Percentiles rank a stretch among this genome's conserved stretches.
phyloP scores from a whole-genome alignment of 2,113 vertebrate species.

The Pteruthius melanotis region DNA sequence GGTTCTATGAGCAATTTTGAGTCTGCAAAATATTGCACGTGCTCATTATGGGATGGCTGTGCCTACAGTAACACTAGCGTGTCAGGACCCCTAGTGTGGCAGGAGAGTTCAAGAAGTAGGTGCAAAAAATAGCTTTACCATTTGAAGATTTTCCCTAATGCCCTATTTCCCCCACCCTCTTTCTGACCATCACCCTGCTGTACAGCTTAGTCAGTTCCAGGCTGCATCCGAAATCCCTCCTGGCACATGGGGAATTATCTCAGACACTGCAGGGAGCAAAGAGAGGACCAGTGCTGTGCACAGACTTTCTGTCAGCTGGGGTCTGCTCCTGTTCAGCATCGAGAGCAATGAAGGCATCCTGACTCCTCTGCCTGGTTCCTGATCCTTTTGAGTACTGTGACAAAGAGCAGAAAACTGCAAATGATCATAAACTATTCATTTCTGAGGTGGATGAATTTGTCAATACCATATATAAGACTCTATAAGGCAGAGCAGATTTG shows the following conservation, averaged over 20 bases:
- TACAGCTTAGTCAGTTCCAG: neutral
- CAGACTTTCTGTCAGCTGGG: neutral
- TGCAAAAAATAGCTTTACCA: neutral
- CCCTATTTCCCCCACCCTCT: neutral
- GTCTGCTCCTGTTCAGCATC: neutral
- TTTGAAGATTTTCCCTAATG: neutral
- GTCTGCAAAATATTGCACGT: accelerated
- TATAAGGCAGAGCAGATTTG: neutral
- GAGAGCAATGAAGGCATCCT: neutral
- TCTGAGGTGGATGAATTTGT: neutral
- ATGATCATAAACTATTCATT: neutral
- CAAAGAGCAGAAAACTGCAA: neutral
- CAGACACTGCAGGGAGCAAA: neutral
- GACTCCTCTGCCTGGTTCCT: neutral
- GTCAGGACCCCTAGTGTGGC: neutral
- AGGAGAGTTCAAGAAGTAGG: neutral
- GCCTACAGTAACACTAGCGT: neutral
- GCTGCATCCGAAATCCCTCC: neutral
- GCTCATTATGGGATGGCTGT: neutral
- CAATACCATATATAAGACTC: neutral
- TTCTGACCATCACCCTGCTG: neutral
- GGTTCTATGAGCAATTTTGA: accelerated
- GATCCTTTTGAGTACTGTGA: neutral
- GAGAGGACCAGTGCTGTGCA: neutral
- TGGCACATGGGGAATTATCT: neutral